phyloP scores from a whole-genome alignment of 2,888 invertebrate genomes.

The Stenodema calcarata region DNA sequence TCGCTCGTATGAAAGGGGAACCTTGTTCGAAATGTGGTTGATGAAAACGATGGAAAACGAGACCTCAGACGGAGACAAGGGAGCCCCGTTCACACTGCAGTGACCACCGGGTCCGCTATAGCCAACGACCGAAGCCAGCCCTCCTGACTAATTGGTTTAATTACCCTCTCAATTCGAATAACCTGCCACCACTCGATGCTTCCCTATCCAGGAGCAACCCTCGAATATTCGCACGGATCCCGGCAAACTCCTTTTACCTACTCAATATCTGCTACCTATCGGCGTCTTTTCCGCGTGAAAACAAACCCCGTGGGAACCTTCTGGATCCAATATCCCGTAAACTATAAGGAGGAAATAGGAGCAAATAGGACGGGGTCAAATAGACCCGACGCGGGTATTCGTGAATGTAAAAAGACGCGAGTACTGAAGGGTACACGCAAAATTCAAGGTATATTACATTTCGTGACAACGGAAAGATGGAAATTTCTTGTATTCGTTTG shows the following conservation, averaged over 20 bases:
- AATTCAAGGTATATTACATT: no score
- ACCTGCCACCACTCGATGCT: not conserved
- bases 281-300: no score
- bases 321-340: no score
- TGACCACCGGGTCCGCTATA: conserved; percentile 32
- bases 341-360: no score
- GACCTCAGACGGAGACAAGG: not conserved
- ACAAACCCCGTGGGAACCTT: no score
- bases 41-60: not conserved
- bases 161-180: not conserved
- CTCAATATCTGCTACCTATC: no score
- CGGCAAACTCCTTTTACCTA: not conserved
- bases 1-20: not conserved
- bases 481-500: no score
- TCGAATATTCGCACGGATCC: not conserved
- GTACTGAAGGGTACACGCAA: no score
- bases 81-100: conserved; percentile 24
- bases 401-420: no score
- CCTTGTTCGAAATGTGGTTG: not conserved
- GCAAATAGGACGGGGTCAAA: no score
- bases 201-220: not conserved
- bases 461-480: no score
- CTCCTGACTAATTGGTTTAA: conserved; percentile 40
- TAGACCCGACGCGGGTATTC: no score
- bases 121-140: conserved; percentile 38